Percentiles rank a stretch among this genome's conserved stretches.
phyloP scores from a whole-genome alignment of 2,888 invertebrate genomes.

The Onchidella celtica region DNA sequence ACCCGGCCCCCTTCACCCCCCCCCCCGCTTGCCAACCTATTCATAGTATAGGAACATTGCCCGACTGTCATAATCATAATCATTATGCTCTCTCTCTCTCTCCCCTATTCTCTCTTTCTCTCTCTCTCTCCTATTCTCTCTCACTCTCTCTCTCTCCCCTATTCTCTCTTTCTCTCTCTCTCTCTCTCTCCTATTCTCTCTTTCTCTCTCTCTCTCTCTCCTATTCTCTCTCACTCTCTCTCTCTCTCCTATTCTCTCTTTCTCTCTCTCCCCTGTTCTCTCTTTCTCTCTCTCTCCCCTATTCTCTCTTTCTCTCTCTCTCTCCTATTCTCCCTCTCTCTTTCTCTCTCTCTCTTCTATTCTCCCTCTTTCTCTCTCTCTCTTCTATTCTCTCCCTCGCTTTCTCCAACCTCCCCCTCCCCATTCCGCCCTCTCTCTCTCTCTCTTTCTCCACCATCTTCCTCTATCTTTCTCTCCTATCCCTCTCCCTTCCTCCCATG shows the following conservation, averaged over 20 bases:
- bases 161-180: neutral
- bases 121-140: neutral
- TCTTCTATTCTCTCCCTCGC: slow-evolving; percentile 1
- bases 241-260: neutral
- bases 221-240: neutral
- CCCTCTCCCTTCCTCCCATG: too few species aligned
- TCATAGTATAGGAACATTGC: too few species aligned
- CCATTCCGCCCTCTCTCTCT: slow-evolving; percentile 1
- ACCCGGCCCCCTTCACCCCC: too few species aligned
- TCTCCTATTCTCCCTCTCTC: neutral
- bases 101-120: neutral
- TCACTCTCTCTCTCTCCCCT: neutral
- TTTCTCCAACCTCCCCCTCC: too few species aligned
- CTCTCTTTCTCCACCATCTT: slow-evolving; percentile 21
- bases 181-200: neutral
- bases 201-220: neutral
- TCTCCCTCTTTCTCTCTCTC: neutral
- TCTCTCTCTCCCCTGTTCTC: too few species aligned
- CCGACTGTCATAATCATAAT: too few species aligned
- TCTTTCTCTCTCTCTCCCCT: neutral
- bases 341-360: slow-evolving; percentile 4
- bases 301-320: neutral
- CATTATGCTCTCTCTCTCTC: neutral
- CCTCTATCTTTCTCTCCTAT: neutral
- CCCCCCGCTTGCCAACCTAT: too few species aligned